Percentiles rank a stretch among this genome's conserved stretches.
Evolutionary conservation across 2,888 invertebrate genomes (phyloP).

Genomic region (Stenchaetothrips biformis): DNA sequence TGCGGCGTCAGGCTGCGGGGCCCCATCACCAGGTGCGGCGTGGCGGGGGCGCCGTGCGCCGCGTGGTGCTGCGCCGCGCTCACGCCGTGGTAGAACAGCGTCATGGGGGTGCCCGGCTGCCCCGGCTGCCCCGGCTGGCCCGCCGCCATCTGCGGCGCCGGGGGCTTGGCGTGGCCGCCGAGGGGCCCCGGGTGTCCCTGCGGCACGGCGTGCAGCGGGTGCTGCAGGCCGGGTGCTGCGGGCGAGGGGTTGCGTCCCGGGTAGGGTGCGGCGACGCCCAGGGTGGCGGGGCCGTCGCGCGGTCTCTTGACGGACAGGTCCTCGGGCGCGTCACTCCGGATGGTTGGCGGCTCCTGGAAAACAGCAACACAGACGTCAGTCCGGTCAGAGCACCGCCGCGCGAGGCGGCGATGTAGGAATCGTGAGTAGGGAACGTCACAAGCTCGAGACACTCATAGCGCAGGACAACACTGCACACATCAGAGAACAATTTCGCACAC

Average conservation of each 20-base stretch:
- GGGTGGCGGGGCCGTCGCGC: not conserved
- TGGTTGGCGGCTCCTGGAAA: not conserved
- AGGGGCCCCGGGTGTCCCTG: not conserved
- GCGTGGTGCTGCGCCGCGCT: conserved; percentile 44
- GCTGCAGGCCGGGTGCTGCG: conserved; percentile 40
- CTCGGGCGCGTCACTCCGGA: not conserved
- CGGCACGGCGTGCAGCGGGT: conserved; percentile 41
- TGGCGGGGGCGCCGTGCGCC: conserved; percentile 39
- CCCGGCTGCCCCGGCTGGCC: conserved; percentile 33
- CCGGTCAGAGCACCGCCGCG: no score
- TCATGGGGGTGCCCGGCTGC: conserved; percentile 41
- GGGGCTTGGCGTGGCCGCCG: conserved; percentile 18
- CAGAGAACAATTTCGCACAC: no score
- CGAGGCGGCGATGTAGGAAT: no score
- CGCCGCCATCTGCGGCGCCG: conserved; percentile 37
- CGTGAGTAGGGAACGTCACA: no score
- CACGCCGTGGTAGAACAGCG: conserved; percentile 43
- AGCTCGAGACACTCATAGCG: no score
- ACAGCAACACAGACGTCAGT: no score
- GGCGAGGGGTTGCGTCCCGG: conserved; percentile 36
- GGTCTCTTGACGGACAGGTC: conserved; percentile 13
- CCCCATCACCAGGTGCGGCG: conserved; percentile 42
- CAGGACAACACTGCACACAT: no score
- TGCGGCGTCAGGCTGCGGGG: conserved; percentile 46
- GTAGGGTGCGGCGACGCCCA: not conserved